phyloP scores from a whole-genome alignment of 2,888 invertebrate genomes.

The Yponomeuta cagnagella region DNA sequence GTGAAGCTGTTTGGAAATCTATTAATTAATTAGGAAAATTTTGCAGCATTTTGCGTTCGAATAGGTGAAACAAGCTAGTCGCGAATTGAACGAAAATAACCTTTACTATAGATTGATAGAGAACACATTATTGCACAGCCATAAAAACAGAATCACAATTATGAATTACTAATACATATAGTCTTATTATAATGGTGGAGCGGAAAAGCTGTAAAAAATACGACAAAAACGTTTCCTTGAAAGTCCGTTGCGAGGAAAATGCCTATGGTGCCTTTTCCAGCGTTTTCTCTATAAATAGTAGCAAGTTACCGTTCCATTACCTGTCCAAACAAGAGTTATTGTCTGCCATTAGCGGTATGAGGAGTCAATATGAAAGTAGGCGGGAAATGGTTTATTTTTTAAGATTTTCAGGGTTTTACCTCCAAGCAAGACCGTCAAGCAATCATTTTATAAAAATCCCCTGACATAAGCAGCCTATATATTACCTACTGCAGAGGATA shows the following conservation, averaged over 20 bases:
- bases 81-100: not conserved
- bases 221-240: not conserved
- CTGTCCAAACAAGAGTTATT: not conserved
- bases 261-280: not conserved
- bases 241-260: not conserved
- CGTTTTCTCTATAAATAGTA: conserved; percentile 1
- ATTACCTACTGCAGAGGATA: too few relatives aligned
- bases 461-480: too few relatives aligned
- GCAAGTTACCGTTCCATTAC: not conserved
- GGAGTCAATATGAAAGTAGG: not conserved
- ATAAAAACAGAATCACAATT: too few relatives aligned
- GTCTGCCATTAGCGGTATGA: not conserved
- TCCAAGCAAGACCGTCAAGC: too few relatives aligned
- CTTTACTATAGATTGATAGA: not conserved
- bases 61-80: too few relatives aligned
- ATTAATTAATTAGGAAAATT: too few relatives aligned
- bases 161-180: not conserved
- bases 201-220: not conserved
- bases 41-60: too few relatives aligned
- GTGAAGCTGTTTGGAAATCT: too few relatives aligned
- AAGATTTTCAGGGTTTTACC: too few relatives aligned
- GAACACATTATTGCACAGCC: too few relatives aligned
- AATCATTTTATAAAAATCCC: too few relatives aligned
- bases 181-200: not conserved
- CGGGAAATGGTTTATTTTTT: not conserved